Conservation (phyloP, 2,888 invertebrate species). For the Falcaria lacertinaria region DNA sequence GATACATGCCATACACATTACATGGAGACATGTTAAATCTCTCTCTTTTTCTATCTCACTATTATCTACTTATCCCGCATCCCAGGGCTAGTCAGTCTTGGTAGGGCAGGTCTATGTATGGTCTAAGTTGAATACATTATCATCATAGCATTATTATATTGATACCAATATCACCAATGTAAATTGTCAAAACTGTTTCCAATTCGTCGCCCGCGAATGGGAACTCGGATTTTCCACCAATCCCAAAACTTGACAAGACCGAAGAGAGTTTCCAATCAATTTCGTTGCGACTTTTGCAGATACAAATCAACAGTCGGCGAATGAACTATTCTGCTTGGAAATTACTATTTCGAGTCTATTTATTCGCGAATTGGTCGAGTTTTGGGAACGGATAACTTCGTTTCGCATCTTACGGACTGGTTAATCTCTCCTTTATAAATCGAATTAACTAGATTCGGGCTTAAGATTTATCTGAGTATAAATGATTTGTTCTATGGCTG, state of each 20-base stretch:
- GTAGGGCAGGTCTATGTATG: too few species aligned
- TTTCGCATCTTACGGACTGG: background rate
- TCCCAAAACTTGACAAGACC: conserved; percentile 19
- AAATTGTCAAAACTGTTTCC: background rate
- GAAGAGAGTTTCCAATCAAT: conserved; percentile 39
- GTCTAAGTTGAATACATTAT: too few species aligned
- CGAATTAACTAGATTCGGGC: background rate
- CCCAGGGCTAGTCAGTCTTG: too few species aligned
- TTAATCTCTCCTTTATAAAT: background rate
- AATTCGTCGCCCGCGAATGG: conserved; percentile 21
- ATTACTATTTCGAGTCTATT: conserved; percentile 1
- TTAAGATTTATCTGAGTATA: background rate
- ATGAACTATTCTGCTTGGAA: conserved; percentile 1
- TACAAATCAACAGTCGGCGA: conserved; percentile 22
- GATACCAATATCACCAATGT: background rate
- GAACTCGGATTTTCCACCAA: conserved; percentile 34
- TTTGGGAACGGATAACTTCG: background rate
- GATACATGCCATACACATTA: too few species aligned
- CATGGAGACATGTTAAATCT: too few species aligned
- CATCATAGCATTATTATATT: too few species aligned
- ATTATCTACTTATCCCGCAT: too few species aligned
- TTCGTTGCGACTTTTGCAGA: conserved; percentile 11
- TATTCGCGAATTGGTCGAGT: background rate
- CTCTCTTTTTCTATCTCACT: too few species aligned
- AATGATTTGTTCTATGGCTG: too few species aligned